Evolutionary conservation across 2,113 vertebrate genomes (phyloP).

Genomic region (Crotophaga sulcirostris): DNA sequence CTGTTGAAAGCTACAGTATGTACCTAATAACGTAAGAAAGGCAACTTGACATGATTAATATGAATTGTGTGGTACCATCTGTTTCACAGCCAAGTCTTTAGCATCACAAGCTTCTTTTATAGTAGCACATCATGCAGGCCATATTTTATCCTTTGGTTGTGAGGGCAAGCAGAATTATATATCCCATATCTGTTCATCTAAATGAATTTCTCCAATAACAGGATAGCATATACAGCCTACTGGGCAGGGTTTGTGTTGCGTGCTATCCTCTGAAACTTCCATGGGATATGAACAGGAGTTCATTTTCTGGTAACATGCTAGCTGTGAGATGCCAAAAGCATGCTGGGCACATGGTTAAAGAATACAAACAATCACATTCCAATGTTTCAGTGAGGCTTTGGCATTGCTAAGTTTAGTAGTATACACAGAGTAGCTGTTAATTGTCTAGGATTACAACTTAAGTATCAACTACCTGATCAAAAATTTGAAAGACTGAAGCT

Average conservation of each 20-base stretch:
- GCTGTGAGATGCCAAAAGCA: neutral
- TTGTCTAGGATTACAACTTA: neutral
- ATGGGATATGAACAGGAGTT: neutral
- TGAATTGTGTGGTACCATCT: neutral
- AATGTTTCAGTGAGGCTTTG: neutral
- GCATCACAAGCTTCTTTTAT: neutral
- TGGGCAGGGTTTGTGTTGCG: neutral
- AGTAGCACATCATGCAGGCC: neutral
- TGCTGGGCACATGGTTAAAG: neutral
- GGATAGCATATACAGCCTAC: neutral
- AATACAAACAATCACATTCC: neutral
- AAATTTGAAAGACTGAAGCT: neutral
- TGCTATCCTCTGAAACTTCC: neutral
- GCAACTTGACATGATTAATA: neutral
- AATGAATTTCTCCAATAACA: neutral
- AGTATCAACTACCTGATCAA: neutral
- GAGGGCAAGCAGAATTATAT: neutral
- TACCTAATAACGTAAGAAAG: neutral
- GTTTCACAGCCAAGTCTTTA: neutral
- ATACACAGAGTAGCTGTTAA: neutral
- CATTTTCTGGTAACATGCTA: neutral
- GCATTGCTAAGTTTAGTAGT: neutral
- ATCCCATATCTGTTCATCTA: neutral
- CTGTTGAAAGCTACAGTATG: neutral
- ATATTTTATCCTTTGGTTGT: neutral